A percentile compares a stretch with the other conserved stretches of the same genome.
phyloP scores from a whole-genome alignment of 2,113 vertebrate species.

The Equus przewalskii region DNA sequence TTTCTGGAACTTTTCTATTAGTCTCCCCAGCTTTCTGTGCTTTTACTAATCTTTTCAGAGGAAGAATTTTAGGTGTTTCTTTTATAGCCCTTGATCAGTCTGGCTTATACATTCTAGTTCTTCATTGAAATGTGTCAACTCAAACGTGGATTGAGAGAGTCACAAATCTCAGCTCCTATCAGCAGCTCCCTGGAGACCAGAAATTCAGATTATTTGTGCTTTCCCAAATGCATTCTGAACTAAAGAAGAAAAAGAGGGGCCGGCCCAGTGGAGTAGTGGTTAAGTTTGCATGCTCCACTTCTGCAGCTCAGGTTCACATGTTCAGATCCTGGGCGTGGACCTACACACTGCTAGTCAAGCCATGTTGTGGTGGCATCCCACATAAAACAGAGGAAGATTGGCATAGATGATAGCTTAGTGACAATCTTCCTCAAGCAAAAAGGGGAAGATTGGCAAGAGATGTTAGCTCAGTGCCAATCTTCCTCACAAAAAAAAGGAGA shows the following conservation, averaged over 20 bases:
- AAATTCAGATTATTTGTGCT: background rate
- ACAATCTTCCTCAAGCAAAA: too few species aligned
- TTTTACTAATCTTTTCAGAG: conserved; percentile 44
- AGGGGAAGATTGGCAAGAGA: too few species aligned
- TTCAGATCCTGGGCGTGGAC: too few species aligned
- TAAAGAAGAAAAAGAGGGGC: background rate
- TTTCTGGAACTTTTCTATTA: conserved; percentile 70
- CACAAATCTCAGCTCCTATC: background rate
- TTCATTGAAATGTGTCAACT: background rate
- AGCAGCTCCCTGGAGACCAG: background rate
- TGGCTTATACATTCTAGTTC: background rate
- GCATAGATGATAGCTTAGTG: too few species aligned
- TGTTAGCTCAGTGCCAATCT: too few species aligned
- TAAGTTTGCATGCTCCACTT: too few species aligned
- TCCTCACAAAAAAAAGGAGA: too few species aligned
- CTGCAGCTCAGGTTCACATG: too few species aligned
- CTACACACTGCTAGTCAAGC: too few species aligned
- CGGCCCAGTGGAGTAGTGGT: too few species aligned
- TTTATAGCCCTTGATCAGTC: background rate
- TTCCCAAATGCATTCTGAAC: background rate
- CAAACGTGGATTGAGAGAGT: background rate
- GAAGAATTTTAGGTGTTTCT: background rate
- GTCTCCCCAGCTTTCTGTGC: background rate
- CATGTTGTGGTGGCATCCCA: too few species aligned
- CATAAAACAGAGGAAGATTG: too few species aligned